Evolutionary conservation across 2,113 vertebrate genomes (phyloP).

Genomic region (Oncorhynchus masou): DNA sequence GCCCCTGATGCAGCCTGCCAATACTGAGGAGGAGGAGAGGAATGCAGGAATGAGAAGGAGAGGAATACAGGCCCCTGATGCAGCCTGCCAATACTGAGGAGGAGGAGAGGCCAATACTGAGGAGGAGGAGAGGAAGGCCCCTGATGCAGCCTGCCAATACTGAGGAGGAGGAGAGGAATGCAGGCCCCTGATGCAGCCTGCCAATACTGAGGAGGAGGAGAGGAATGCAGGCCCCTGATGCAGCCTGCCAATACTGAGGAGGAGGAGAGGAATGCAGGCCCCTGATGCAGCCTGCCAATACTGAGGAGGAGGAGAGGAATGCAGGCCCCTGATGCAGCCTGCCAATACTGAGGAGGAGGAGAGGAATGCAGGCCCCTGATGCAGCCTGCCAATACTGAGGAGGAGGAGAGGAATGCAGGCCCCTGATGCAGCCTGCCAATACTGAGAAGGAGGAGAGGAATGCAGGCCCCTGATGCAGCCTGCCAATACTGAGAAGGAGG

Average conservation of each 20-base stretch:
- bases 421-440: slow-evolving; percentile 7
- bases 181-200: neutral
- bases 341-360: slow-evolving; percentile 5
- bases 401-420: slow-evolving; percentile 16
- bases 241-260: slow-evolving; percentile 9
- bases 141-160: slow-evolving; percentile 8
- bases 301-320: slow-evolving; percentile 16
- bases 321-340: slow-evolving; percentile 2
- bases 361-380: slow-evolving; percentile 16
- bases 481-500: slow-evolving; percentile 8
- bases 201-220: neutral
- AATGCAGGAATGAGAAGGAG: no score
- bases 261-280: slow-evolving; percentile 11
- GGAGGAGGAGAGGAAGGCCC: no score
- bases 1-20: slow-evolving; percentile 4
- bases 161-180: slow-evolving; percentile 21
- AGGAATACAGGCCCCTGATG: neutral
- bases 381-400: slow-evolving; percentile 4
- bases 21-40: slow-evolving; percentile 6
- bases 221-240: slow-evolving; percentile 11
- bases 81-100: slow-evolving; percentile 9
- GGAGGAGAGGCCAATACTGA: slow-evolving; percentile 17
- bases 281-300: slow-evolving; percentile 7
- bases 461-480: slow-evolving; percentile 5
- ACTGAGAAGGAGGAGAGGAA: slow-evolving; percentile 15